Evolutionary conservation across 2,888 invertebrate species (phyloP).

Genomic region (Noctuana brunneofusca): DNA sequence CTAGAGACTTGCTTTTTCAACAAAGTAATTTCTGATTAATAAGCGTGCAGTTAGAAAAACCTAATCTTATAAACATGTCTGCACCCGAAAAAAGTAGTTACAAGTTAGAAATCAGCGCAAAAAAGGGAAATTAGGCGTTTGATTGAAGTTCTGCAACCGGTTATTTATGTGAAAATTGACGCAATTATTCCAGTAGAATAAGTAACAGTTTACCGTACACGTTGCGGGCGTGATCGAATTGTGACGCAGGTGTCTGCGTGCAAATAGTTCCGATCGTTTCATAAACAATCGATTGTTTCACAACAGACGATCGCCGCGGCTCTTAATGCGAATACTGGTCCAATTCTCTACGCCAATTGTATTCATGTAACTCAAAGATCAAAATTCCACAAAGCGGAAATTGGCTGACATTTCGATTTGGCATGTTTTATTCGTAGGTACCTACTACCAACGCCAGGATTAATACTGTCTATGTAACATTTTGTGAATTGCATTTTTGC

Average conservation of each 20-base stretch:
- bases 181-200: slow-evolving; percentile 34
- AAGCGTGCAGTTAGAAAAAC: neutral
- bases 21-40: neutral
- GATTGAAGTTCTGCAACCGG: slow-evolving; percentile 24
- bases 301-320: slow-evolving; percentile 53
- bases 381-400: slow-evolving; percentile 14
- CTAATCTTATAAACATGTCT: slow-evolving; percentile 4
- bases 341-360: slow-evolving; percentile 25
- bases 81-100: neutral
- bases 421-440: neutral
- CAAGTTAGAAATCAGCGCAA: slow-evolving; percentile 16
- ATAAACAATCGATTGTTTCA: slow-evolving; percentile 58
- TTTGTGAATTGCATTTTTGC: neutral
- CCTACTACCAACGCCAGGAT: no score
- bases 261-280: slow-evolving; percentile 38
- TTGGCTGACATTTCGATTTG: slow-evolving; percentile 15
- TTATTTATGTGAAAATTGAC: slow-evolving; percentile 32
- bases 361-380: slow-evolving; percentile 20
- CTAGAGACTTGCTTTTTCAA: neutral
- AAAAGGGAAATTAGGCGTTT: slow-evolving; percentile 27
- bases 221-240: slow-evolving; percentile 24
- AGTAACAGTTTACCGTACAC: slow-evolving; percentile 26
- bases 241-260: slow-evolving; percentile 31
- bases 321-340: slow-evolving; percentile 39
- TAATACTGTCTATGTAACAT: neutral